Evolutionary conservation across 2,888 invertebrate genomes (phyloP).

Genomic region (Didymodactylos carnosus): DNA sequence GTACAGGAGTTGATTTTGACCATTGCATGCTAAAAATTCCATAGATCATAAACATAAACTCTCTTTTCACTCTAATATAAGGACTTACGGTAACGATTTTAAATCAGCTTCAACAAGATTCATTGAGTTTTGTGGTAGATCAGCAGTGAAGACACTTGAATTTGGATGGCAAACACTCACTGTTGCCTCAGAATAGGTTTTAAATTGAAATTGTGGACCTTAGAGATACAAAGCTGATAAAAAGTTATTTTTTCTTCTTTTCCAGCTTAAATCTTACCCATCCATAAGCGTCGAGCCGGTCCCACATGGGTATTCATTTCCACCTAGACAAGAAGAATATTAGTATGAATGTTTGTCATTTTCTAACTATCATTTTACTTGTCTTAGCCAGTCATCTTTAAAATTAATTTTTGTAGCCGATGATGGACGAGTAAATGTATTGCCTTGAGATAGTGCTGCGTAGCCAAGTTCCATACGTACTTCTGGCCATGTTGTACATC

Average conservation of each 20-base stretch:
- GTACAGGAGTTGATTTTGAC: not conserved
- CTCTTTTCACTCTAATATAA: not conserved
- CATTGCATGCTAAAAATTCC: not conserved
- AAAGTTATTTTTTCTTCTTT: too few species aligned
- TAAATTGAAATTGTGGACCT: slow-evolving; percentile 14
- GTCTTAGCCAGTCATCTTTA: not conserved
- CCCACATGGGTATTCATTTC: slow-evolving; percentile 8
- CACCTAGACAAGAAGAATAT: not conserved
- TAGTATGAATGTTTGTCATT: not conserved
- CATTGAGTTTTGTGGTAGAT: not conserved
- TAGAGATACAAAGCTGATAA: too few species aligned
- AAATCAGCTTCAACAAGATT: not conserved
- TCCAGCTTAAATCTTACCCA: too few species aligned
- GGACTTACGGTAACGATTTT: not conserved
- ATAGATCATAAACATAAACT: not conserved
- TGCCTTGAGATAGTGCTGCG: not conserved
- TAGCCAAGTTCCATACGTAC: not conserved
- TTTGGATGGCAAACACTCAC: not conserved
- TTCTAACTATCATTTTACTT: not conserved
- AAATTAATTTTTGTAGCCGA: not conserved
- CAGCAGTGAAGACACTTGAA: not conserved
- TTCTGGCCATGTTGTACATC: not conserved
- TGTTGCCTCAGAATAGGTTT: not conserved
- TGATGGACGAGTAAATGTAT: too few species aligned
- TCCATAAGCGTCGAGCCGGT: slow-evolving; percentile 11